phyloP scores from a whole-genome alignment of 2,113 vertebrate species.

The Ancistrus triradiatus region DNA sequence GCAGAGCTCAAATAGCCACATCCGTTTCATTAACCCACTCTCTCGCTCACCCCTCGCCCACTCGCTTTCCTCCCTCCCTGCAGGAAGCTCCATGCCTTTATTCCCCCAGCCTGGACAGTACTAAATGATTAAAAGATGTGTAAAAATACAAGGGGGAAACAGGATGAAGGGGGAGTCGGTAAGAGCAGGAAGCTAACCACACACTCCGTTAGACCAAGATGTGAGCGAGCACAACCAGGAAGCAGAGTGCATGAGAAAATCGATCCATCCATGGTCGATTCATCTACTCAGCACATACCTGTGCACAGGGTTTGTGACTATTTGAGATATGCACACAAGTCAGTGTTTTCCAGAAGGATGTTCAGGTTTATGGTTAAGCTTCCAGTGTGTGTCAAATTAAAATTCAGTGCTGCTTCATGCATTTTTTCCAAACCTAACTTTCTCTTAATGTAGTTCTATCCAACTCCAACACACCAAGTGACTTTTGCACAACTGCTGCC shows the following conservation, averaged over 20 bases:
- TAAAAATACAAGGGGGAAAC: slow-evolving; percentile 55
- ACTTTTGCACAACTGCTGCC: no score
- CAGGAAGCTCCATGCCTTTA: slow-evolving; percentile 56
- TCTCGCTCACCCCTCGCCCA: slow-evolving; percentile 56
- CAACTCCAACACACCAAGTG: no score
- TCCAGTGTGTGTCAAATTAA: no score
- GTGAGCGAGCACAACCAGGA: slow-evolving; percentile 5
- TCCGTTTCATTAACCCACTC: slow-evolving; percentile 58
- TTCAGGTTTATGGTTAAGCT: no score
- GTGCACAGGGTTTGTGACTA: no score
- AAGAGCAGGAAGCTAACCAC: slow-evolving; percentile 36
- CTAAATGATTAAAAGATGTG: slow-evolving; percentile 64
- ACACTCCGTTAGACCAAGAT: slow-evolving; percentile 12
- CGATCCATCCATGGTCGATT: not conserved
- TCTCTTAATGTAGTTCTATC: no score
- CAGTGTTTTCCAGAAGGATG: no score
- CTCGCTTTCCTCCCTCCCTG: slow-evolving; percentile 48
- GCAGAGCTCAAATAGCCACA: slow-evolving; percentile 40
- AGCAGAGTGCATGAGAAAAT: not conserved
- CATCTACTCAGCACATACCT: no score
- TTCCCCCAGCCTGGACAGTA: slow-evolving; percentile 48
- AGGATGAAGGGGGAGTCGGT: slow-evolving; percentile 39
- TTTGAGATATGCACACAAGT: no score
- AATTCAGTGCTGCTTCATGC: no score
- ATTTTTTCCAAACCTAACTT: no score